Base-by-base conservation (phyloP, 2,888 invertebrate species). In the Tineola bisselliella region DNA sequence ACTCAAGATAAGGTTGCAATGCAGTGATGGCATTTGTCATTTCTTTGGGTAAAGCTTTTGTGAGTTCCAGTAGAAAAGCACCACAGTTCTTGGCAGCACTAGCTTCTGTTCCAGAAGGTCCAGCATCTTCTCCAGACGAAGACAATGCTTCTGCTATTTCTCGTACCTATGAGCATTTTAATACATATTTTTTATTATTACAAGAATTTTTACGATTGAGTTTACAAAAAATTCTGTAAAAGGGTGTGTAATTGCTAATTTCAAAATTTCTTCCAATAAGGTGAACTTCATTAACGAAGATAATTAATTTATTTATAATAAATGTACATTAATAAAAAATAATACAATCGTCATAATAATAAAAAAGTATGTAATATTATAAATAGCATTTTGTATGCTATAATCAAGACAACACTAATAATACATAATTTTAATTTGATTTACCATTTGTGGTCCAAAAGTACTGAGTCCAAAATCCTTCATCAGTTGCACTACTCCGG, bases 61-160 rank as follows among this genome's bases (percentile, higher is more conserved):
- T 89, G 15, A 92, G 81, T 70, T 91, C 91, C 6, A 89, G 75
- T n/a, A 92, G 76, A 70, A 92, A 92, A 0, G 81, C 76, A 0
- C 89, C 89, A 64, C 84, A 88, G 69, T 81, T 83, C 59, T 77
- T 77, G 6, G 81, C 86, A 8, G 81, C 84, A 1, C 75, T 75
- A 61, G 81, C 79, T 62, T 84, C 84, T 0, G 87, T 75, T 33
- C 71, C 75, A 1, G 67, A 73, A 43, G 44, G 17, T 6, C 81
- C 86, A 25, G 78, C 82, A 44, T 78, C 79, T 57, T 89, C 89
- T 8, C 84, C 84, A 2, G 86, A 70, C 6, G 76, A 79, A 61
- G 74, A 88, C 67, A 94, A 90, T 62, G 91, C 90, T 73, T 92
- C 91, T 0, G 91, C 91, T 64, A 95, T 90, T 80, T 93, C 93